Evolutionary conservation across 2,888 invertebrate species (phyloP).

Genomic region (Epinotia demarniana): DNA sequence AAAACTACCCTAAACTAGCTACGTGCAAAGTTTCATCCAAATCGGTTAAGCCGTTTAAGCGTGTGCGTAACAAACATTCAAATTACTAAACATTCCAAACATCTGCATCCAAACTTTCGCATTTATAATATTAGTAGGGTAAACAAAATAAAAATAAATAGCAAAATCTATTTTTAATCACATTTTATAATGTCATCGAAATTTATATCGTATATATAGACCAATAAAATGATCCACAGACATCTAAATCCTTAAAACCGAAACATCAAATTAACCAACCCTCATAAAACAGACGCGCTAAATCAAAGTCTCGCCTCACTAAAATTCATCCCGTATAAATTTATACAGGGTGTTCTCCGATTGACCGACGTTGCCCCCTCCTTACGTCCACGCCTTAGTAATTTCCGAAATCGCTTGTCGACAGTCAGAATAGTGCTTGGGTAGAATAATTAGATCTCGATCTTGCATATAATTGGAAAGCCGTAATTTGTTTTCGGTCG

Average conservation of each 20-base stretch:
- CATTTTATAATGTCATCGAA: too few relatives aligned
- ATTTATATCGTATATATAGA: not conserved
- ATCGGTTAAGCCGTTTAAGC: too few relatives aligned
- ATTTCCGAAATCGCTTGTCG: slow-evolving; percentile 83
- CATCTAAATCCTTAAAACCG: slow-evolving; percentile 1
- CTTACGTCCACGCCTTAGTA: slow-evolving; percentile 75
- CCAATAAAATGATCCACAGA: not conserved
- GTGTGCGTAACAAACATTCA: too few relatives aligned
- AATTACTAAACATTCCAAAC: too few relatives aligned
- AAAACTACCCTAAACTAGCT: too few relatives aligned
- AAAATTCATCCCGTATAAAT: slow-evolving; percentile 24
- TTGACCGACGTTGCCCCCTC: slow-evolving; percentile 57
- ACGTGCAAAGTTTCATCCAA: too few relatives aligned
- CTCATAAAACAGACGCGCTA: slow-evolving; percentile 30
- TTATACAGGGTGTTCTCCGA: slow-evolving; percentile 53
- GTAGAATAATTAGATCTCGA: slow-evolving; percentile 80
- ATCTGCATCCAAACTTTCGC: too few relatives aligned
- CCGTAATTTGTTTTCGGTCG: slow-evolving; percentile 58
- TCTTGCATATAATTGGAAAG: slow-evolving; percentile 74
- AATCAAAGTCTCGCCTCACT: slow-evolving; percentile 31
- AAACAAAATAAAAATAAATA: too few relatives aligned
- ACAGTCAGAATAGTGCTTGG: slow-evolving; percentile 79
- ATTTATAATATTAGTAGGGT: too few relatives aligned
- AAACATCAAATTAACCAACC: slow-evolving; percentile 28
- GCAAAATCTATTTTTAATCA: too few relatives aligned